phyloP scores from a whole-genome alignment of 1,140 invertebrate species.

The Drosophila saltans region DNA sequence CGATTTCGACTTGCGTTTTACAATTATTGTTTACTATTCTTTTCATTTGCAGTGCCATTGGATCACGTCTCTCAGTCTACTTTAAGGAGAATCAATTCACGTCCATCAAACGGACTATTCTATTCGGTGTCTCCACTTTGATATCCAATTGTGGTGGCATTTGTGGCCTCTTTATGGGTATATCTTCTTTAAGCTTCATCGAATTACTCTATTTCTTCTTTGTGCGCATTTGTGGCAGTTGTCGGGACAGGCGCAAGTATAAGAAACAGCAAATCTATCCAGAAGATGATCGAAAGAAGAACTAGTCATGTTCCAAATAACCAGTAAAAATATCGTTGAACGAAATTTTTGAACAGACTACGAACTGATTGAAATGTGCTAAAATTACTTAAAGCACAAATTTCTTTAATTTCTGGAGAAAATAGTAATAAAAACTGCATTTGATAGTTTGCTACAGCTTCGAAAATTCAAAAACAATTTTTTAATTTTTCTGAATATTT shows the following conservation, averaged over 20 bases:
- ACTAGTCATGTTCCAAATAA: not conserved
- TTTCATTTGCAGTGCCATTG: conserved; percentile 46
- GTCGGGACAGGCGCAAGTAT: conserved; percentile 60
- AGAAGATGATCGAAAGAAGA: conserved; percentile 12
- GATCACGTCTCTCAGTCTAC: conserved; percentile 84
- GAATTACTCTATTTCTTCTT: conserved; percentile 84
- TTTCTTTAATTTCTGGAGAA: no score
- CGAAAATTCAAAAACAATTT: no score
- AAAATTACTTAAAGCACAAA: no score
- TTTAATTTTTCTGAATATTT: no score
- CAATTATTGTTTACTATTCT: not conserved
- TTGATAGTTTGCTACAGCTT: no score
- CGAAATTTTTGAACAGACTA: no score
- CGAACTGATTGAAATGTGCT: no score
- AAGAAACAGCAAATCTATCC: conserved; percentile 54
- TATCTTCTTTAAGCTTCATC: conserved; percentile 85
- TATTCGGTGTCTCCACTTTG: conserved; percentile 87
- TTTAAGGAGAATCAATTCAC: conserved; percentile 88
- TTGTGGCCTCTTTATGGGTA: conserved; percentile 87
- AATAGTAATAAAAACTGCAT: no score
- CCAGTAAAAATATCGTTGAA: no score
- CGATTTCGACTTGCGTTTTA: not conserved
- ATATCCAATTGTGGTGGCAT: conserved; percentile 88
- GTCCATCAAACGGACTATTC: conserved; percentile 85
- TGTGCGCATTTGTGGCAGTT: conserved; percentile 76